Evolutionary conservation across 2,888 invertebrate species (phyloP), one percentile per base, ranked within the genome.

Genomic region (Zhuqinia jingwanae): DNA sequence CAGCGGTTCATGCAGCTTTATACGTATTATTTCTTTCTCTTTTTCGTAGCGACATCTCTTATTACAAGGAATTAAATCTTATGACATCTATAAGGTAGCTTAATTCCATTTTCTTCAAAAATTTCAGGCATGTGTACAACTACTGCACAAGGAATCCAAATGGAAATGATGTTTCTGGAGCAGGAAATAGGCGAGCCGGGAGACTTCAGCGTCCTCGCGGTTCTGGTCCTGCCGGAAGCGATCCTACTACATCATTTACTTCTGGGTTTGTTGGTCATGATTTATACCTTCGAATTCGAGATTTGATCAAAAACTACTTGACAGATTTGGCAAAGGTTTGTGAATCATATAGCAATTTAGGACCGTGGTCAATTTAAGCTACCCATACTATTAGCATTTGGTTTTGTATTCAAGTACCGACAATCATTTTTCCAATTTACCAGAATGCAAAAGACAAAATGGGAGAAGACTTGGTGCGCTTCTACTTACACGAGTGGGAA

Each of bases 1-100:
- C 70, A 87, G 27, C 81, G 88, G 2, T 88, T 88, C 42, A 88
- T 88, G 88, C 83, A 88, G 20, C 87, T 88, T 25, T 88, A 88
- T 17, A 85, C 88, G 88, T 88, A 84, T n/a, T 6, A 45, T 27
- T 22, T 50, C 22, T 56, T 13, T 11, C 25, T 25, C 53, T 78
- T 42, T 70, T 15, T 47, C 27, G 1, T 13, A 27, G 56, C 11
- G 11, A 20, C 25, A 27, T 63, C 6, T 47, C 25, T 27, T 56
- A 53, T 13, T 17, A 25, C 1, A n/a, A n/a, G n/a, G n/a, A n/a
- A n/a, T n/a, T n/a, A n/a, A n/a, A n/a, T n/a, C n/a, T n/a, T n/a
- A n/a, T n/a, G n/a, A n/a, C n/a, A n/a, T n/a, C n/a, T n/a, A n/a
- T n/a, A n/a, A n/a, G n/a, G n/a, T n/a, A n/a, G n/a, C n/a, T n/a